These are phyloP conservation scores for Drosophila recens DNA, from an alignment of 2,888 invertebrate genomes.

Conservation along the genomic window DNA sequence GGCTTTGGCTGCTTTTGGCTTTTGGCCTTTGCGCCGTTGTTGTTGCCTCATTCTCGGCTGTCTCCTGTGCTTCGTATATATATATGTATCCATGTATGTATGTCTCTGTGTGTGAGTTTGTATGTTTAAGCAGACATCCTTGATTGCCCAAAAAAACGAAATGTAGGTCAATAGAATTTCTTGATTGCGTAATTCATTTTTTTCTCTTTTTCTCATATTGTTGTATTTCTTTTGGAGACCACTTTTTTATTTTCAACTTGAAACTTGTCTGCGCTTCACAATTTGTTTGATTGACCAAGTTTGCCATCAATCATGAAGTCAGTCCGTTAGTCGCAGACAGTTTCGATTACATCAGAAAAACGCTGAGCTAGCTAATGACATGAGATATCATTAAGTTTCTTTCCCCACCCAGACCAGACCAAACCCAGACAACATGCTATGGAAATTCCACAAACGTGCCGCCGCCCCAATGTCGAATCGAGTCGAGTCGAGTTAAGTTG, in stretches of 20 bases:
- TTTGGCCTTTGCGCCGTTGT: constrained; percentile 37
- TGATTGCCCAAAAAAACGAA: constrained; percentile 64
- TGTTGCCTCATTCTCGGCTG: constrained; percentile 37
- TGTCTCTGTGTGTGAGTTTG: constrained; percentile 11
- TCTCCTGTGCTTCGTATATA: constrained; percentile 18
- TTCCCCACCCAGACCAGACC: neutral
- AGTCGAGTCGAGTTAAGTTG: neutral
- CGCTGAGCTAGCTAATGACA: constrained; percentile 57
- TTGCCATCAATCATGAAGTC: constrained; percentile 12
- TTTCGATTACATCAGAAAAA: constrained; percentile 55
- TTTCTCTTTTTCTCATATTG: constrained; percentile 12
- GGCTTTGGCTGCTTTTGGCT: constrained; percentile 53
- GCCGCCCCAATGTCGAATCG: constrained; percentile 9
- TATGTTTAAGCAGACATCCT: constrained; percentile 57
- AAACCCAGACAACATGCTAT: constrained; percentile 39
- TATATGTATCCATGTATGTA: neutral
- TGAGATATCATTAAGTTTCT: constrained; percentile 52
- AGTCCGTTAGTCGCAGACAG: constrained; percentile 42
- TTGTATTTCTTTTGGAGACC: constrained; percentile 23
- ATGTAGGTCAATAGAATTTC: constrained; percentile 76
- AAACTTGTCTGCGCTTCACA: constrained; percentile 1
- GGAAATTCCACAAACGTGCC: constrained; percentile 54
- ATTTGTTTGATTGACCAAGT: constrained; percentile 12
- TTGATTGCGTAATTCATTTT: constrained; percentile 60
- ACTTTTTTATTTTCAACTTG: constrained; percentile 8